A percentile compares a stretch with the other conserved stretches of the same genome.
phyloP scores from a whole-genome alignment of 2,888 invertebrate species.

The Agrotis ipsilon region DNA sequence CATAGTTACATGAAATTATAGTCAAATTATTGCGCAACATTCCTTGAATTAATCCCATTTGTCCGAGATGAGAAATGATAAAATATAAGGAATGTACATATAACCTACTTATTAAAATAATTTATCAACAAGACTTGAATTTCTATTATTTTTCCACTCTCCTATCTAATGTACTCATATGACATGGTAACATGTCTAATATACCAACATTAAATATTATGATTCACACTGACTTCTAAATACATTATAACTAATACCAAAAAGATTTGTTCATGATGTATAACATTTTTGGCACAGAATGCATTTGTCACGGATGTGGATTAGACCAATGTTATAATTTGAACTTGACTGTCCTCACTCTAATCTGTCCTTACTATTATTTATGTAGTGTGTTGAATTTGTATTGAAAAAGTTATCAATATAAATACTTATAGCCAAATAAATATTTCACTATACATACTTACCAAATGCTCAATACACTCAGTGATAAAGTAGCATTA shows the following conservation, averaged over 20 bases:
- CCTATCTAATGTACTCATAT: conserved; percentile 24
- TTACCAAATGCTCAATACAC: conserved; percentile 8
- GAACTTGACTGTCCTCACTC: conserved; percentile 18
- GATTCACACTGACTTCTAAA: not conserved
- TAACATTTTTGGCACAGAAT: conserved; percentile 31
- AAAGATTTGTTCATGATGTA: conserved; percentile 11
- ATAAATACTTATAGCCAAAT: not conserved
- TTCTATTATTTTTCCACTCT: conserved; percentile 65
- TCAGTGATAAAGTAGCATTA: conserved; percentile 8
- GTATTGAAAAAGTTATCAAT: conserved; percentile 5
- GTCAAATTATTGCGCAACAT: conserved; percentile 81
- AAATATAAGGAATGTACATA: conserved; percentile 87
- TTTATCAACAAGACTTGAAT: conserved; percentile 69
- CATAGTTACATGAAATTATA: conserved; percentile 65
- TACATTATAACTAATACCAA: conserved; percentile 1
- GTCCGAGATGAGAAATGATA: conserved; percentile 66
- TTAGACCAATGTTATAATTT: conserved; percentile 30
- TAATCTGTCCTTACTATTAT: conserved; percentile 7
- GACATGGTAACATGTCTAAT: not conserved
- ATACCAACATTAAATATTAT: not conserved
- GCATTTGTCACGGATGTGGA: not conserved
- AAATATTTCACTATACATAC: too few species aligned
- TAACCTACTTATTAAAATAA: conserved; percentile 80
- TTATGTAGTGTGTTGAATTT: conserved; percentile 9
- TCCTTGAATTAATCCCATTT: conserved; percentile 79